Percentiles rank a stretch among this genome's conserved stretches.
Evolutionary conservation across 2,888 invertebrate species (phyloP).

Genomic region (Plebejus melissa): DNA sequence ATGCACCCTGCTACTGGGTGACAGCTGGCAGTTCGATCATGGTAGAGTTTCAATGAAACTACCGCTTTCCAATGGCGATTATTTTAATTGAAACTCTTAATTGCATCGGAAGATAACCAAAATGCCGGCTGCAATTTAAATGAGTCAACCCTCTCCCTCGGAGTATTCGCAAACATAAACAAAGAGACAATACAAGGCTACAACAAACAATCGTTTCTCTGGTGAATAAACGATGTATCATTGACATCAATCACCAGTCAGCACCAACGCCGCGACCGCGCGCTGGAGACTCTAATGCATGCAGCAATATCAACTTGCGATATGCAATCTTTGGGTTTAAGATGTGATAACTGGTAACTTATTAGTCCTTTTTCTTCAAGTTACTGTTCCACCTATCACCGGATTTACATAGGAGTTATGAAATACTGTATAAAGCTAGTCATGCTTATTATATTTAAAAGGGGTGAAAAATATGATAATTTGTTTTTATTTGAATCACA

Average conservation of each 20-base stretch:
- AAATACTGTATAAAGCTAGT: not conserved
- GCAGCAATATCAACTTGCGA: not conserved
- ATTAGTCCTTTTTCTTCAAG: too few species aligned
- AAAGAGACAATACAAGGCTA: conserved; percentile 27
- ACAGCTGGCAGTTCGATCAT: not conserved
- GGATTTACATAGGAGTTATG: too few species aligned
- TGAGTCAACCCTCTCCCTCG: not conserved
- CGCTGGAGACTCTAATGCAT: not conserved
- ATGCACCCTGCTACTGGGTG: not conserved
- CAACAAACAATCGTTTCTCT: conserved; percentile 22
- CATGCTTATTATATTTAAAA: not conserved
- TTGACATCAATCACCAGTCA: conserved; percentile 19
- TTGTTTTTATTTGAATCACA: not conserved
- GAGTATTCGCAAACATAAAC: conserved; percentile 27
- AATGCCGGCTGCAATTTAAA: not conserved
- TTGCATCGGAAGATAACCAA: not conserved
- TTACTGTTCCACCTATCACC: too few species aligned
- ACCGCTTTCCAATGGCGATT: not conserved
- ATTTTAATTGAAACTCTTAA: not conserved
- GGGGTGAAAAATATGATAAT: not conserved
- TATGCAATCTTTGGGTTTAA: not conserved
- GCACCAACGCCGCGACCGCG: not conserved
- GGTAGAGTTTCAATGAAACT: not conserved
- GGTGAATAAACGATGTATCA: conserved; percentile 26
- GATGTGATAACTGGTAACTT: not conserved